Evolutionary conservation across 1,140 invertebrate genomes (phyloP).

Genomic region (Stegodyphus mimosarum): DNA sequence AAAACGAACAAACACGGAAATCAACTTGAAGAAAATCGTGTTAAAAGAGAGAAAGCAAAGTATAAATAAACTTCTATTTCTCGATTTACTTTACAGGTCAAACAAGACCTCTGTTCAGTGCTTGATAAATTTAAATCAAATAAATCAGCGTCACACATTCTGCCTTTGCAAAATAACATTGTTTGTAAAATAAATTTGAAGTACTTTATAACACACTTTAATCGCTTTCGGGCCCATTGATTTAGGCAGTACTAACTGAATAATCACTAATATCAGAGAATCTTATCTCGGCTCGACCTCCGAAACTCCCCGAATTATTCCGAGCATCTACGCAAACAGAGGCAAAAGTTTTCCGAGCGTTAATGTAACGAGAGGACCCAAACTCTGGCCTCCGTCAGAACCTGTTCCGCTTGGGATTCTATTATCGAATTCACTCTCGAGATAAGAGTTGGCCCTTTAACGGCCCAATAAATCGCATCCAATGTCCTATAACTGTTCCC

Average conservation of each 20-base stretch:
- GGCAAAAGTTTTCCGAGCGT: background rate
- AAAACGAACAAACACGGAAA: too few species aligned
- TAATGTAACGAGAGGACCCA: slow-evolving; percentile 13
- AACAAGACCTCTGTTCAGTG: too few species aligned
- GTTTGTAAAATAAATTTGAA: too few species aligned
- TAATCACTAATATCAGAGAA: background rate
- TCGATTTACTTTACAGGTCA: too few species aligned
- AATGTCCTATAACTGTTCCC: slow-evolving; percentile 58
- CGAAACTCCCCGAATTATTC: background rate
- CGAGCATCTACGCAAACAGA: background rate
- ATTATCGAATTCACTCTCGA: slow-evolving; percentile 49
- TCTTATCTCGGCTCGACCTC: background rate
- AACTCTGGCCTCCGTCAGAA: slow-evolving; percentile 10
- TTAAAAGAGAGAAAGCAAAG: too few species aligned
- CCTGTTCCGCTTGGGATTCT: slow-evolving; percentile 43
- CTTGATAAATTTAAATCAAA: too few species aligned
- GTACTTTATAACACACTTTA: too few species aligned
- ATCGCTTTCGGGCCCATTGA: too few species aligned
- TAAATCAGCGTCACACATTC: too few species aligned
- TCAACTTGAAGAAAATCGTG: too few species aligned
- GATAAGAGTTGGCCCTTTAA: slow-evolving; percentile 50
- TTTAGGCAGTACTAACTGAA: background rate
- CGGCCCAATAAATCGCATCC: slow-evolving; percentile 40
- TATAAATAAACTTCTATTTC: too few species aligned
- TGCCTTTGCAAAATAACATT: too few species aligned